Evolutionary conservation across 2,113 vertebrate species (phyloP).

Genomic region (Mastomys coucha): DNA sequence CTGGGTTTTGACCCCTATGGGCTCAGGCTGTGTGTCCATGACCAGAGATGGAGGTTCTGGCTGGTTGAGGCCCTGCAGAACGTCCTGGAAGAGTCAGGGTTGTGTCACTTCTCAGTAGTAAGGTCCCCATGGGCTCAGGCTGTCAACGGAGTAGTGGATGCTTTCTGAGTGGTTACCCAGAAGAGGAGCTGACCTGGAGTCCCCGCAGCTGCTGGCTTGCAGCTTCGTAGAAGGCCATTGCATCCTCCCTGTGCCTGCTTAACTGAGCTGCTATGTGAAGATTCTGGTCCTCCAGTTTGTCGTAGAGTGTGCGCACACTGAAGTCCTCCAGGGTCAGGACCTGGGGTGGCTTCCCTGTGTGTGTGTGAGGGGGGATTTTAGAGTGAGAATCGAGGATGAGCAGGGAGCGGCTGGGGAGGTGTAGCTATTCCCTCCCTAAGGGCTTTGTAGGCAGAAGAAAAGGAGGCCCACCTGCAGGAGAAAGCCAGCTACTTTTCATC

Average conservation of each 20-base stretch:
- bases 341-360: constrained; percentile 77
- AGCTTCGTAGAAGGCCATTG: constrained; percentile 90
- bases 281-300: constrained; percentile 97
- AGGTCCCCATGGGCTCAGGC: rapidly evolving
- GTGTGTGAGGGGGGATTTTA: constrained; percentile 54
- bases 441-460: not conserved
- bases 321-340: constrained; percentile 92
- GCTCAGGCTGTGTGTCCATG: constrained; percentile 62
- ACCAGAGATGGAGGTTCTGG: constrained; percentile 81
- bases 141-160: not conserved
- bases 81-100: constrained; percentile 85
- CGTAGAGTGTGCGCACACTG: constrained; percentile 93
- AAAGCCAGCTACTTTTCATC: not conserved
- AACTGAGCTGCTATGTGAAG: constrained; percentile 94
- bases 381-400: not conserved
- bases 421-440: not conserved
- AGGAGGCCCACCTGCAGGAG: not conserved
- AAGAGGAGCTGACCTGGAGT: constrained; percentile 86
- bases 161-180: not conserved
- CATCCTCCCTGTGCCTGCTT: constrained; percentile 91
- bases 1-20: not conserved
- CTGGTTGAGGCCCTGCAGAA: constrained; percentile 86
- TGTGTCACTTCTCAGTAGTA: not conserved
- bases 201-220: constrained; percentile 89
- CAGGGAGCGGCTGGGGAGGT: not conserved